Base-by-base conservation (phyloP, 1,140 invertebrate species). In the Charaxes varanes region DNA sequence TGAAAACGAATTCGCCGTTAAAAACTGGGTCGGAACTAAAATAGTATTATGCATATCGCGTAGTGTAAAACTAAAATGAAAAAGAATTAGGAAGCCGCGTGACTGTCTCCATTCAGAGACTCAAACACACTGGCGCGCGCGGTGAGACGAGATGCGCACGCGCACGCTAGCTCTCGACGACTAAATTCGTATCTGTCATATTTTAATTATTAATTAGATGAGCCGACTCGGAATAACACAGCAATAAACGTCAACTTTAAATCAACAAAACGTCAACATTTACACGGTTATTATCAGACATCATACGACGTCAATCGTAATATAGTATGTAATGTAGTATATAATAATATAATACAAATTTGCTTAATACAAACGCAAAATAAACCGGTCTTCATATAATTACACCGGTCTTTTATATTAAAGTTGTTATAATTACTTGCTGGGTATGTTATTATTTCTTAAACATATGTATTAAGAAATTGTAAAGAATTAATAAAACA, bases 131-230 rank as follows among this genome's bases (percentile, higher is more conserved):
- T 79, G 65, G 69, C 52, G 42, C 42, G 42, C 37, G 28, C 32
- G n/a, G 33, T 35, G 12, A 45, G 53, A 34, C 45, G 53, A 43
- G 50, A 49, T 36, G 53, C 62, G 63, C 51, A 43, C 48, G 66
- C 73, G 73, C 73, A 68, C 61, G 62, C 46, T 45, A 37, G 34
- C 58, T 48, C 53, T 48, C 57, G 47, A 50, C 63, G 32, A 73
- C 68, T 65, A 72, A 77, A 60, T 72, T 61, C 58, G 55, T 74
- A 68, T 62, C 64, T 74, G 62, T 49, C 69, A 62, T 77, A 74
- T 67, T 69, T 62, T 8, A 31, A 73, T 63, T 65, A 65, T 56
- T 53, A 57, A 46, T 49, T 43, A 65, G 53, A 69, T 70, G 48
- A 43, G 43, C 34, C 43, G 47, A 38, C 37, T 32, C 36, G 14